Evolutionary conservation across 2,113 vertebrate species (phyloP).

Genomic region (Vulpes vulpes): DNA sequence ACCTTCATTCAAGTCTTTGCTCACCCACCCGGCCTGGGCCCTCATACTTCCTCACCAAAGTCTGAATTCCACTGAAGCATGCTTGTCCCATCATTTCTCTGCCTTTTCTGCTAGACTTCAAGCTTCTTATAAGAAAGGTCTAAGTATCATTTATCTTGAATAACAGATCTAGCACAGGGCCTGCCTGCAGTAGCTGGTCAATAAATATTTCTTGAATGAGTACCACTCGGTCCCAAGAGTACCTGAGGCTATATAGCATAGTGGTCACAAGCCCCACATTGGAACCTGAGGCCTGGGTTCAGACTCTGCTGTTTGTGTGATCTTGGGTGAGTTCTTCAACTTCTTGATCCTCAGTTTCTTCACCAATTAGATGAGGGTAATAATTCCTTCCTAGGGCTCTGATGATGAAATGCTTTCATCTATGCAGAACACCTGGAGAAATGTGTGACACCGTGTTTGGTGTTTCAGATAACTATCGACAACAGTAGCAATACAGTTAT

Average conservation of each 20-base stretch:
- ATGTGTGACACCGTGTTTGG: slow-evolving; percentile 11
- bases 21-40: not conserved
- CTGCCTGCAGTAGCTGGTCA: not conserved
- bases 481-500: not conserved
- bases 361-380: not conserved
- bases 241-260: not conserved
- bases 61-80: not conserved
- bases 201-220: not conserved
- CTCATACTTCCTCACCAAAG: not conserved
- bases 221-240: not conserved
- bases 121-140: not conserved
- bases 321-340: slow-evolving; percentile 35
- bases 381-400: not conserved
- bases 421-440: not conserved
- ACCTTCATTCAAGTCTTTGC: not conserved
- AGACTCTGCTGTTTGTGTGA: not conserved
- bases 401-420: slow-evolving; percentile 16
- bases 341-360: not conserved
- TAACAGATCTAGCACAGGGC: not conserved
- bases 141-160: not conserved
- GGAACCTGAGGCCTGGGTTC: not conserved
- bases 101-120: not conserved
- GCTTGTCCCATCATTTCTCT: not conserved
- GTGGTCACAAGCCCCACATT: not conserved
- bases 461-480: not conserved